These are phyloP conservation scores for Danionella cerebrum DNA, from an alignment of 2,113 vertebrate species.

Conservation along the genomic window DNA sequence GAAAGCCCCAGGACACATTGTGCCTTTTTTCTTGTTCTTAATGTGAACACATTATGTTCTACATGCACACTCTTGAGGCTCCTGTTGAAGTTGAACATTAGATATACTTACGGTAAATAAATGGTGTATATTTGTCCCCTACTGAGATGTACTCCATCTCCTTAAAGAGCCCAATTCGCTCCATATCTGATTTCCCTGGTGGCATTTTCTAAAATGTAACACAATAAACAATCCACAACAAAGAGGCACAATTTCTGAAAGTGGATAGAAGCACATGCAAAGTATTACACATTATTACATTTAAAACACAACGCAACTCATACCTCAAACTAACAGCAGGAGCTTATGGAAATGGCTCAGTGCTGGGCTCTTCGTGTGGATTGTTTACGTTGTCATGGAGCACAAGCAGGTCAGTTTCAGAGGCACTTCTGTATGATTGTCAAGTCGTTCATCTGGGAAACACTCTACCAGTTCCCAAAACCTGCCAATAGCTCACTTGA, in stretches of 20 bases:
- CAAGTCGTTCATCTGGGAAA: neutral
- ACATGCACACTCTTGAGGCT: too few species aligned
- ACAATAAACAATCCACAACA: neutral
- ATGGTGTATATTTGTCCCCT: slow-evolving; percentile 73
- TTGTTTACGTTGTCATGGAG: slow-evolving; percentile 16
- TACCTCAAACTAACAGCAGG: too few species aligned
- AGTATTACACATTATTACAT: too few species aligned
- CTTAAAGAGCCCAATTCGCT: slow-evolving; percentile 79
- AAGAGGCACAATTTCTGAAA: neutral
- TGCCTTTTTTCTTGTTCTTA: too few species aligned
- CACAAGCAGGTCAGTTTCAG: neutral
- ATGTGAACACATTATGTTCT: too few species aligned
- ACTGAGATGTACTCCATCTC: slow-evolving; percentile 79
- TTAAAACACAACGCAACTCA: too few species aligned
- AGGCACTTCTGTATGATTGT: neutral
- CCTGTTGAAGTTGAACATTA: neutral
- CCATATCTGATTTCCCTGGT: slow-evolving; percentile 74
- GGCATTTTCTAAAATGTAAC: slow-evolving; percentile 55
- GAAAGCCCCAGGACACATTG: too few species aligned
- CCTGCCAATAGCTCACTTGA: neutral
- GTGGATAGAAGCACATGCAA: neutral
- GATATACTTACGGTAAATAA: slow-evolving; percentile 37
- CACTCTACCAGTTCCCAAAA: neutral
- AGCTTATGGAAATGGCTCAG: neutral
- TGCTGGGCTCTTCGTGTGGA: neutral